Evolutionary conservation across 2,888 invertebrate genomes (phyloP).

Genomic region (Cryptus armator): DNA sequence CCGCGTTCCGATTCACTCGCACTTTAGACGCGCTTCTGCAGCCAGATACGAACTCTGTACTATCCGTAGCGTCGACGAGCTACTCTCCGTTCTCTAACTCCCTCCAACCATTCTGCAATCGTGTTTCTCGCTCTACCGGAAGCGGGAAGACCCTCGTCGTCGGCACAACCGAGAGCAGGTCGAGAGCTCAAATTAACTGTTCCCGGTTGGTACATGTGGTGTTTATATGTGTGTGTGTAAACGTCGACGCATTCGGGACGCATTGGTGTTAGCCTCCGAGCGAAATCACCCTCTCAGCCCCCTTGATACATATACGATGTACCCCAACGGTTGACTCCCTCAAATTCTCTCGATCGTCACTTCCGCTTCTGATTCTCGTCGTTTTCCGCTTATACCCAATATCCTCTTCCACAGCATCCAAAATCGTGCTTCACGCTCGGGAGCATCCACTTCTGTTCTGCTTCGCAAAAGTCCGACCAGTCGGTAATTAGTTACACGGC

Average conservation of each 20-base stretch:
- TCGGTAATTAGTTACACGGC: not conserved
- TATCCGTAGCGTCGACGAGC: not conserved
- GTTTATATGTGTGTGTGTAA: slow-evolving; percentile 63
- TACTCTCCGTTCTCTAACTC: not conserved
- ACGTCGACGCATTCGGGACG: not conserved
- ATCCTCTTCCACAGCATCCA: not conserved
- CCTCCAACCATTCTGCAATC: slow-evolving; percentile 15
- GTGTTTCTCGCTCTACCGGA: not conserved
- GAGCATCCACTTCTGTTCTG: not conserved
- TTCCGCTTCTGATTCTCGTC: slow-evolving; percentile 23
- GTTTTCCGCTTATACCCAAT: not conserved
- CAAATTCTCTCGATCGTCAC: slow-evolving; percentile 45
- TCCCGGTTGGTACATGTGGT: slow-evolving; percentile 46
- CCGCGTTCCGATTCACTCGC: not conserved
- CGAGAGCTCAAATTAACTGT: slow-evolving; percentile 77
- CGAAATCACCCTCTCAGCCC: slow-evolving; percentile 9
- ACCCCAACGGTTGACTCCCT: slow-evolving; percentile 30
- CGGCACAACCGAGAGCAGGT: slow-evolving; percentile 23
- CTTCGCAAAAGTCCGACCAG: not conserved
- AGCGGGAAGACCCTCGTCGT: slow-evolving; percentile 18
- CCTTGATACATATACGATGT: not conserved
- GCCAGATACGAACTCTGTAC: no score
- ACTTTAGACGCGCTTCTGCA: not conserved
- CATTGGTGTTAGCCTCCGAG: not conserved
- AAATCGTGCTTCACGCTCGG: not conserved